Evolutionary conservation across 2,888 invertebrate genomes (phyloP).

Genomic region (Proisotoma minuta): DNA sequence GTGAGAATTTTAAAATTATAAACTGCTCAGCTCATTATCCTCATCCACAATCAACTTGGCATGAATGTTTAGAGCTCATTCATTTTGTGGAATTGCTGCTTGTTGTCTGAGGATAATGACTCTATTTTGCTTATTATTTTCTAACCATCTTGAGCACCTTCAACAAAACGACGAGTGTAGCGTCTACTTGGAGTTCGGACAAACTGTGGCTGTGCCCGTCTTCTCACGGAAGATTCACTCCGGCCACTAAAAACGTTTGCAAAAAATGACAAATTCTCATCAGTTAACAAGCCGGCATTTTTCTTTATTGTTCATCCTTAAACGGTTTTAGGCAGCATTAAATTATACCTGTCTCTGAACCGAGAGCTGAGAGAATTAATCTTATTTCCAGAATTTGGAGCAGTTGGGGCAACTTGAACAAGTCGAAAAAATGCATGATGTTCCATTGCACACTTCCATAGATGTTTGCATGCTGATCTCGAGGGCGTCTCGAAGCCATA

Average conservation of each 20-base stretch:
- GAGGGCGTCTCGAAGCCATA: slow-evolving; percentile 47
- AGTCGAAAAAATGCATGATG: slow-evolving; percentile 90
- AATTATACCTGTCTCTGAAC: slow-evolving; percentile 75
- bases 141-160: slow-evolving; percentile 56
- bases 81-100: too few species aligned
- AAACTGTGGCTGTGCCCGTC: slow-evolving; percentile 66
- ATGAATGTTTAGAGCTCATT: too few species aligned
- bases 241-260: slow-evolving; percentile 61
- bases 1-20: too few species aligned
- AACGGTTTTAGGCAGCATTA: too few species aligned
- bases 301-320: too few species aligned
- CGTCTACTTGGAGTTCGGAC: slow-evolving; percentile 73
- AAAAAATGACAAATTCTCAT: too few species aligned
- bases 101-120: too few species aligned
- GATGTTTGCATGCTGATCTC: slow-evolving; percentile 79
- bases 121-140: slow-evolving; percentile 9
- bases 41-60: too few species aligned
- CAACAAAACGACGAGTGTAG: slow-evolving; percentile 65
- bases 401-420: slow-evolving; percentile 69
- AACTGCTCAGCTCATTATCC: too few species aligned
- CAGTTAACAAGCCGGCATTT: too few species aligned
- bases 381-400: slow-evolving; percentile 51
- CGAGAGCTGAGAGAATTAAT: slow-evolving; percentile 64
- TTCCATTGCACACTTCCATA: slow-evolving; percentile 94
- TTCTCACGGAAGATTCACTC: slow-evolving; percentile 53